These are phyloP conservation scores for Nomada goodeniana DNA, from an alignment of 2,888 invertebrate species.

Conservation along the genomic window DNA sequence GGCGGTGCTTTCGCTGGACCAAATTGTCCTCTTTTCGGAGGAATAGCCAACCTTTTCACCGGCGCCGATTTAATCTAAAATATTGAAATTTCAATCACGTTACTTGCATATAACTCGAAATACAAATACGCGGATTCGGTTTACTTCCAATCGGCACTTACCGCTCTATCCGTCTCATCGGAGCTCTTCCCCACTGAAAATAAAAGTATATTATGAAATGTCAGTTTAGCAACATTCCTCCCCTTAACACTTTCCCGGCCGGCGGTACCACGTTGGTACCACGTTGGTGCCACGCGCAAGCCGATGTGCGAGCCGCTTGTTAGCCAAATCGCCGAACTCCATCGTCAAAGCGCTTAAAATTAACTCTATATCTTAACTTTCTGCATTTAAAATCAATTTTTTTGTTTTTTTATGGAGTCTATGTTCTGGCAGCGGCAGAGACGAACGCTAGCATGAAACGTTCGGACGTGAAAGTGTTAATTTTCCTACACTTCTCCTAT, in stretches of 20 bases:
- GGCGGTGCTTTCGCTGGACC: conserved; percentile 79
- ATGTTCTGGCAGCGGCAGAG: too few species aligned
- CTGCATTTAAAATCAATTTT: neutral
- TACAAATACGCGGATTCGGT: neutral
- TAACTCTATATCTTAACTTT: neutral
- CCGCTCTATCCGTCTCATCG: conserved; percentile 83
- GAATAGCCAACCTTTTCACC: conserved; percentile 76
- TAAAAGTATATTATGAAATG: neutral
- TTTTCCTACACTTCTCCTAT: too few species aligned
- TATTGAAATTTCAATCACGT: conserved; percentile 39
- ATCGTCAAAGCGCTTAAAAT: too few species aligned
- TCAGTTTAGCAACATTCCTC: neutral
- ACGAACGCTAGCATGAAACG: too few species aligned
- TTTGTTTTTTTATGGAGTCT: neutral
- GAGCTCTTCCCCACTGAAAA: conserved; percentile 81
- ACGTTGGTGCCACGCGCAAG: too few species aligned
- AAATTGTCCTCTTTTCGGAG: conserved; percentile 81
- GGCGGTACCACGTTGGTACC: too few species aligned
- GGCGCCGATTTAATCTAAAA: conserved; percentile 81
- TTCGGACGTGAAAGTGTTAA: too few species aligned
- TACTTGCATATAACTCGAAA: conserved; percentile 23
- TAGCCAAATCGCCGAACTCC: too few species aligned
- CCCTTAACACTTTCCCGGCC: too few species aligned
- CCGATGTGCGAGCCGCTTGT: too few species aligned
- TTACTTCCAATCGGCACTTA: conserved; percentile 70